Percentiles rank a stretch among this genome's conserved stretches.
phyloP scores from a whole-genome alignment of 2,113 vertebrate genomes.

The Hypanus sabinus region DNA sequence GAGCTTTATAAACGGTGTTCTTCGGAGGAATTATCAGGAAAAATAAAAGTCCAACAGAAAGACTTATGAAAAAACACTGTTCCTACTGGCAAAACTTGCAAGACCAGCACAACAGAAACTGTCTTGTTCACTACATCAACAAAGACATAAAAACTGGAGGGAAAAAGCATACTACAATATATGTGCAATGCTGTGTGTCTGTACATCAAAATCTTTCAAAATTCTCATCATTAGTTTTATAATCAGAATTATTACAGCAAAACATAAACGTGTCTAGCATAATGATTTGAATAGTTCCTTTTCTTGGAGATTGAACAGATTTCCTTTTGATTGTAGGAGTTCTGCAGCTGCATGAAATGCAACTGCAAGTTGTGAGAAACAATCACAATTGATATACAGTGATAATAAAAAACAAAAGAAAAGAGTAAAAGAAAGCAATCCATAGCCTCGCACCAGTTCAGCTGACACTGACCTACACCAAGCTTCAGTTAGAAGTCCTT shows the following conservation, averaged over 20 bases:
- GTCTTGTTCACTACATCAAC: slow-evolving; percentile 84
- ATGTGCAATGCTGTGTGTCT: slow-evolving; percentile 95
- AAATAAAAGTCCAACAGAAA: slow-evolving; percentile 42
- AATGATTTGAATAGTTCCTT: slow-evolving; percentile 69
- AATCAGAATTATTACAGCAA: slow-evolving; percentile 86
- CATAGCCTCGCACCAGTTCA: slow-evolving; percentile 24
- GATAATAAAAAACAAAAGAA: slow-evolving; percentile 66
- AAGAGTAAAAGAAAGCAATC: slow-evolving; percentile 23
- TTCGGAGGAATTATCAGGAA: slow-evolving; percentile 50
- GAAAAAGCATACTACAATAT: slow-evolving; percentile 76
- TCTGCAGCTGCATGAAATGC: slow-evolving; percentile 65
- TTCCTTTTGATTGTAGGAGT: slow-evolving; percentile 53
- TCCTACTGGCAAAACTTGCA: slow-evolving; percentile 72
- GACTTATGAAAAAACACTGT: slow-evolving; percentile 54
- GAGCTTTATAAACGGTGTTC: slow-evolving; percentile 62
- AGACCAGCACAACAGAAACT: slow-evolving; percentile 81
- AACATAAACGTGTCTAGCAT: slow-evolving; percentile 76
- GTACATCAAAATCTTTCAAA: slow-evolving; percentile 88
- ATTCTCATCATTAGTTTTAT: slow-evolving; percentile 85
- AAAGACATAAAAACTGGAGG: slow-evolving; percentile 79
- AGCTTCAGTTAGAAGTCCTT: slow-evolving; percentile 66
- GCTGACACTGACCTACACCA: slow-evolving; percentile 10
- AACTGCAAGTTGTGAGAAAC: slow-evolving; percentile 64
- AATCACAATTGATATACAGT: slow-evolving; percentile 70
- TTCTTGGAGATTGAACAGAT: slow-evolving; percentile 58